phyloP scores from a whole-genome alignment of 2,113 vertebrate genomes.

The Clarias magur region DNA sequence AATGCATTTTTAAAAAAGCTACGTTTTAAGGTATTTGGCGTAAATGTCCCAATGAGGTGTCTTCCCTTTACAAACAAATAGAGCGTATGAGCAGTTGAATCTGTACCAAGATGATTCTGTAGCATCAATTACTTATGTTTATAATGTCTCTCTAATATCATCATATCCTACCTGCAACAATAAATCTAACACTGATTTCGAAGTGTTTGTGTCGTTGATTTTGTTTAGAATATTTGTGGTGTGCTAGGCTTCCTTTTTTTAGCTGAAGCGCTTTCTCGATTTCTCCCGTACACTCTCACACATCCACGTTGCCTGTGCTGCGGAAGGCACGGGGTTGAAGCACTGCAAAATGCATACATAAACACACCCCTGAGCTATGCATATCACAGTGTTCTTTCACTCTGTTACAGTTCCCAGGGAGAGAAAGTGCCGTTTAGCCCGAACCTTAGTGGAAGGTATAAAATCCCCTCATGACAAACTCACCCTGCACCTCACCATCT shows the following conservation, averaged over 20 bases:
- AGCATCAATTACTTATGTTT: neutral
- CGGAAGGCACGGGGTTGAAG: slow-evolving; percentile 32
- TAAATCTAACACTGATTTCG: neutral
- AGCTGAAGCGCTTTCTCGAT: neutral
- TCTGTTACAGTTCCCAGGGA: slow-evolving; percentile 51
- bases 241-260: neutral
- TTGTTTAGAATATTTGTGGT: neutral
- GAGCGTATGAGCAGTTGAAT: neutral
- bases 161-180: neutral
- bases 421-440: slow-evolving; percentile 62
- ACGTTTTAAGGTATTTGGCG: neutral
- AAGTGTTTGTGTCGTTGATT: neutral
- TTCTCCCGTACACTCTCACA: neutral
- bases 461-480: slow-evolving; percentile 59
- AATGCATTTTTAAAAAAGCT: too few species aligned
- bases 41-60: neutral
- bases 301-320: neutral
- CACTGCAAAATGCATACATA: slow-evolving; percentile 47
- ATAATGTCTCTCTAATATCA: neutral
- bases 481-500: slow-evolving; percentile 53
- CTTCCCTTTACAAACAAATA: neutral
- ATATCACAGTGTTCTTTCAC: slow-evolving; percentile 30
- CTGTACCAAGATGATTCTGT: too few species aligned
- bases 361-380: slow-evolving; percentile 53
- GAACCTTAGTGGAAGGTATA: slow-evolving; percentile 58